Conservation (phyloP, 2,797 vertebrate species). For the Pristis pectinata region DNA sequence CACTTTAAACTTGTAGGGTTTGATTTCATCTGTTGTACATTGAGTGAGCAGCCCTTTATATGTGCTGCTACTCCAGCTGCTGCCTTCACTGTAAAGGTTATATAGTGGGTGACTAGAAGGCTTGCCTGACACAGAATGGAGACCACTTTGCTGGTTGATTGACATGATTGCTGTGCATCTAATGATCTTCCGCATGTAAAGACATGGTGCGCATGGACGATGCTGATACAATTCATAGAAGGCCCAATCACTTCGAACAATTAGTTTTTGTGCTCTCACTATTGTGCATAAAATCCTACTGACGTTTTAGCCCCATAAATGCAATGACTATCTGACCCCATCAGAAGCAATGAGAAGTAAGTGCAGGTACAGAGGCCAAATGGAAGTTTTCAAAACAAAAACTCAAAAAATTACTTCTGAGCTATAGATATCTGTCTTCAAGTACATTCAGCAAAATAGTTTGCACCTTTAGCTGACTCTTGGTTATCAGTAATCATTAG, state of each 20-base stretch:
- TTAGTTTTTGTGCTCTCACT: too few relatives aligned
- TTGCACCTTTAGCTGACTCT: too few relatives aligned
- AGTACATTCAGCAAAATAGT: background rate
- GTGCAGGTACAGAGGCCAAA: background rate
- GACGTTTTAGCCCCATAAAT: background rate
- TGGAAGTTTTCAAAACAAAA: background rate
- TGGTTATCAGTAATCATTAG: too few relatives aligned
- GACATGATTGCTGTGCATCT: too few relatives aligned
- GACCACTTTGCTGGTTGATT: background rate
- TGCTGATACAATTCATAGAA: too few relatives aligned
- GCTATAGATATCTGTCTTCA: background rate
- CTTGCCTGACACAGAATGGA: background rate
- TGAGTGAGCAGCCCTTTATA: background rate
- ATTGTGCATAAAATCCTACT: too few relatives aligned
- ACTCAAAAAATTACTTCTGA: background rate
- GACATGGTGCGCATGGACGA: too few relatives aligned
- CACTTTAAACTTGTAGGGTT: too few relatives aligned
- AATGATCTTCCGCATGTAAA: too few relatives aligned
- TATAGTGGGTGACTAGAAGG: background rate
- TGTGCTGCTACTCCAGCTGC: background rate
- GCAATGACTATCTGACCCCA: background rate
- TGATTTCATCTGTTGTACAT: background rate
- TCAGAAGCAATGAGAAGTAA: background rate
- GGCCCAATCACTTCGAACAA: too few relatives aligned
- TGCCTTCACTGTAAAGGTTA: background rate